These are phyloP conservation scores for Hermaeophaga mercurialis DNA, from an alignment of 2,888 invertebrate genomes.

Conservation along the genomic window DNA sequence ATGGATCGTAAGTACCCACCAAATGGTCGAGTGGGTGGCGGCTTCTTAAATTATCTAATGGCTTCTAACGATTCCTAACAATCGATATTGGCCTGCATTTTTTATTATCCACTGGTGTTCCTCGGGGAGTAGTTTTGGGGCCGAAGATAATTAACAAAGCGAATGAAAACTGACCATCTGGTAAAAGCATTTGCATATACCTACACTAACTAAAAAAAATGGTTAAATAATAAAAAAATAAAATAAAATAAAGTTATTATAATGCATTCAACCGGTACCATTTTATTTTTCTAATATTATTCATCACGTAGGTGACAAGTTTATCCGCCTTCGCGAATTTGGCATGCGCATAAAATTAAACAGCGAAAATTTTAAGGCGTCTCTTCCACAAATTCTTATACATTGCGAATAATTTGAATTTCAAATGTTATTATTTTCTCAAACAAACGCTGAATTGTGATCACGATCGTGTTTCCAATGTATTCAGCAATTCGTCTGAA, in stretches of 20 bases:
- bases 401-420: constrained; percentile 26
- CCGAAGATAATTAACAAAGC: no score
- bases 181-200: no score
- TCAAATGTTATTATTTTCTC: constrained; percentile 31
- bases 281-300: not conserved
- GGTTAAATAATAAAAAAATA: no score
- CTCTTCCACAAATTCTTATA: constrained; percentile 26
- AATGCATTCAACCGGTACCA: not conserved
- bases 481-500: constrained; percentile 35
- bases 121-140: no score
- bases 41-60: constrained; percentile 21
- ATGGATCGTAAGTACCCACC: constrained; percentile 18
- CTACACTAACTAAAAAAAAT: no score
- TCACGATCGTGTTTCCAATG: constrained; percentile 32
- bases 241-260: no score
- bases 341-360: constrained; percentile 21
- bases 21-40: constrained; percentile 18
- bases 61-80: no score
- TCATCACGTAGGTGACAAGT: not conserved
- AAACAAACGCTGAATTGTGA: constrained; percentile 27
- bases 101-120: no score
- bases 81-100: no score
- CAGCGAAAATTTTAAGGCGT: constrained; percentile 29
- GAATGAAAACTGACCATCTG: no score
- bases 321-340: constrained; percentile 1